Percentiles rank a stretch among this genome's conserved stretches.
Evolutionary conservation across 2,113 vertebrate species (phyloP).

Genomic region (Dasyprocta punctata): DNA sequence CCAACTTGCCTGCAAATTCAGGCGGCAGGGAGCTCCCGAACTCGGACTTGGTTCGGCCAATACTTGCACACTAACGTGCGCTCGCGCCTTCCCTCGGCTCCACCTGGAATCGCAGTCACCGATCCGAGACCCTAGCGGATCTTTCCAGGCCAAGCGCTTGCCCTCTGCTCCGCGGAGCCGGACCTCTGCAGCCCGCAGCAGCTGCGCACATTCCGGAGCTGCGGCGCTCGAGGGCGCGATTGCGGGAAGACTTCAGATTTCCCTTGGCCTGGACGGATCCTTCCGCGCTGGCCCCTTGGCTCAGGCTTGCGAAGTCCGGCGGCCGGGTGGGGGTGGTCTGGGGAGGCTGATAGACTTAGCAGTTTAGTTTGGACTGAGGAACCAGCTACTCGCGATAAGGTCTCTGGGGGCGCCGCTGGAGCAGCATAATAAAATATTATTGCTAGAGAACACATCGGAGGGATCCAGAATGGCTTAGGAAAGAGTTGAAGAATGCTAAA

Average conservation of each 20-base stretch:
- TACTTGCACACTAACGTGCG: not conserved
- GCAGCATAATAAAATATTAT: conserved; percentile 47
- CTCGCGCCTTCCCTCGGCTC: conserved; percentile 37
- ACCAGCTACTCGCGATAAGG: not conserved
- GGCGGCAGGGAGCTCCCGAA: not conserved
- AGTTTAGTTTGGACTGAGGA: not conserved
- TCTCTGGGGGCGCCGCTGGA: conserved; percentile 27
- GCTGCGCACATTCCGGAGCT: not conserved
- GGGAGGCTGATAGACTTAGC: not conserved
- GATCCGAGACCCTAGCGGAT: not conserved
- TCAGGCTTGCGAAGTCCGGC: not conserved
- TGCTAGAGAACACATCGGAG: not conserved
- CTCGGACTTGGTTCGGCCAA: not conserved
- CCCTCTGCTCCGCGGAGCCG: not conserved
- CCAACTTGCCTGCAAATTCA: not conserved
- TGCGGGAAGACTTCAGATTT: not conserved
- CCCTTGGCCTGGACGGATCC: not conserved
- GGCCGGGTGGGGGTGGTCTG: not conserved
- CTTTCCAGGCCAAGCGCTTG: not conserved
- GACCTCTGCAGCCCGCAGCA: not conserved
- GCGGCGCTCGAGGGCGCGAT: not conserved
- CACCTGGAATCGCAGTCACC: not conserved
- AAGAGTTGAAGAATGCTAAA: conserved; percentile 66
- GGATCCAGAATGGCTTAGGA: conserved; percentile 9
- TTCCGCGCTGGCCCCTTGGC: not conserved